Percentiles rank a stretch among this genome's conserved stretches.
phyloP scores from a whole-genome alignment of 2,797 vertebrate species.

The Leptoclinus maculatus region DNA sequence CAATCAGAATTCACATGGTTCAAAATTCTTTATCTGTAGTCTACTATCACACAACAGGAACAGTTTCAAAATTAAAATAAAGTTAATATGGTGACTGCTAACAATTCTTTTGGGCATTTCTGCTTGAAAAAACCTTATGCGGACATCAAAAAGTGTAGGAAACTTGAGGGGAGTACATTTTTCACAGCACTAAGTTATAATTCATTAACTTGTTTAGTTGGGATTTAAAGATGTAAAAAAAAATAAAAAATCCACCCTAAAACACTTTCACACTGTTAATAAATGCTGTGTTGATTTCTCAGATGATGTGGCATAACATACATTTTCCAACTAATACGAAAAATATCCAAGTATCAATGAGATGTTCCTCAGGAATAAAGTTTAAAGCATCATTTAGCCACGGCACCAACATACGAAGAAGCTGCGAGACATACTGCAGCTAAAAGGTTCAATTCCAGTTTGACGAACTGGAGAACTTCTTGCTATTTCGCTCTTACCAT shows the following conservation, averaged over 20 bases:
- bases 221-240: background rate
- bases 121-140: background rate
- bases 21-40: background rate
- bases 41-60: background rate
- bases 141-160: background rate
- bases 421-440: background rate
- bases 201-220: background rate
- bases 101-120: background rate
- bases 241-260: slow-evolving; percentile 20
- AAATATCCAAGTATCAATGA: background rate
- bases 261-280: background rate
- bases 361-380: background rate
- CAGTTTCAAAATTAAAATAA: background rate
- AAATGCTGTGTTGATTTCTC: background rate
- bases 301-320: background rate
- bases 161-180: background rate
- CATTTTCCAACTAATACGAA: background rate
- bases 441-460: background rate
- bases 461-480: slow-evolving; percentile 19
- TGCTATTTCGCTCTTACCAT: background rate
- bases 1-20: background rate
- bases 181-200: background rate
- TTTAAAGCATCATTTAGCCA: background rate
- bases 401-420: background rate
- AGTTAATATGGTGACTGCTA: background rate